A percentile compares a stretch with the other conserved stretches of the same genome.
Conservation (phyloP, 2,113 vertebrate genomes). For the Brachyistius frenatus region DNA sequence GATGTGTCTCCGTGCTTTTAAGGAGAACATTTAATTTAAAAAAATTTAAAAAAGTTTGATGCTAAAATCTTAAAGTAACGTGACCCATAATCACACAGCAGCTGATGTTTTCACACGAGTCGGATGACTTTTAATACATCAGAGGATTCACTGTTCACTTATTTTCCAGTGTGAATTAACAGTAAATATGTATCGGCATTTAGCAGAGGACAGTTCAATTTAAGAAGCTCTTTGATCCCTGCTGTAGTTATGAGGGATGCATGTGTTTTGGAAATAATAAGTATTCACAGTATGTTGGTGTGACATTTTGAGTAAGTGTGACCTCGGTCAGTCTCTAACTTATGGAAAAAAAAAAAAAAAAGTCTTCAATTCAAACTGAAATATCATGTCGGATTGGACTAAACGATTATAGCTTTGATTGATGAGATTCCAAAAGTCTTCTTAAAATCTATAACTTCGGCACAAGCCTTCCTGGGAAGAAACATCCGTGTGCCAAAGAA, state of each 20-base stretch:
- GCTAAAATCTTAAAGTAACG: neutral
- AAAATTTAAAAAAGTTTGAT: neutral
- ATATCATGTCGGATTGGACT: constrained; percentile 2
- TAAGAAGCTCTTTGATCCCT: constrained; percentile 33
- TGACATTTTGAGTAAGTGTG: constrained; percentile 18
- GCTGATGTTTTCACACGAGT: neutral
- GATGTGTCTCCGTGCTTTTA: neutral
- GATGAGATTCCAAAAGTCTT: constrained; percentile 45
- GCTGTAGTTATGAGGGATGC: neutral
- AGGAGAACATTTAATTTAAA: neutral
- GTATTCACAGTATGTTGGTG: constrained; percentile 39
- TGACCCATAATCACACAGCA: neutral
- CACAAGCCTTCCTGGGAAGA: constrained; percentile 17
- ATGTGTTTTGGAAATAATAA: constrained; percentile 68
- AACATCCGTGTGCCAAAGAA: constrained; percentile 20
- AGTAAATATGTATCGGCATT: constrained; percentile 59
- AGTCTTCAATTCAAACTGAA: neutral
- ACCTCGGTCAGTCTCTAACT: constrained; percentile 1
- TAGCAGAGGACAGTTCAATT: constrained; percentile 20
- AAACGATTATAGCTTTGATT: constrained; percentile 9
- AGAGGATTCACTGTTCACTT: constrained; percentile 8
- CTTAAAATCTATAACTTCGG: constrained; percentile 9
- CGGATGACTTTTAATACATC: neutral
- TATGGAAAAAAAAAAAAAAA: neutral
- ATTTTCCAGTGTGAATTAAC: constrained; percentile 24